Evolutionary conservation across 2,888 invertebrate species (phyloP), one percentile per base, ranked within the genome.

Genomic region (Alentia gelatinosa): DNA sequence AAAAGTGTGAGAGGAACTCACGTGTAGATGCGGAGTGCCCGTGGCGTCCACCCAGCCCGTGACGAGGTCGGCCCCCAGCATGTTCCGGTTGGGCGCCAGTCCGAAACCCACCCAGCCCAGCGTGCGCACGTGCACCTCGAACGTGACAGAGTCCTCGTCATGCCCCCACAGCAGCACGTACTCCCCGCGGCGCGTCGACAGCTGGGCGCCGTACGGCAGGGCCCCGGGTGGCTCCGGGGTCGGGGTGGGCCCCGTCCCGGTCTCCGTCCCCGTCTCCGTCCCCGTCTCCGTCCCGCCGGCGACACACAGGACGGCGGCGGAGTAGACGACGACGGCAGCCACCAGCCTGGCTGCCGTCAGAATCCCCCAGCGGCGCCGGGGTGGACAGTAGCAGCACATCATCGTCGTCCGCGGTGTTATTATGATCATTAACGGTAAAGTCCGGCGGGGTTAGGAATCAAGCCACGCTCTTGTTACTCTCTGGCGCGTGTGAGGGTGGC

Each of bases 91-190:
- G 33, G 86, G 50, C 4, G 90, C 75, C 30, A 90, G 37, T 0
- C 90, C 90, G 33, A 90, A 63, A 19, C 90, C 90, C 23, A 90
- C 63, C 90, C 90, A 90, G 15, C 90, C 90, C 37, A 23, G 89
- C n/a, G 90, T 90, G 0, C 30, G 39, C 35, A 90, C 90, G 33
- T 40, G 63, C 30, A 90, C 88, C 88, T 84, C 88, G 63, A 90
- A 90, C n/a, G 47, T 90, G 40, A 90, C 50, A 37, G 39, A 39
- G 23, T 35, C 3, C n/a, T 90, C 88, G 26, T 84, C 68, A 35
- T 88, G 50, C 37, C 83, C 68, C 90, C 90, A 90, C 37, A 5
- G 30, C 23, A 90, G 88, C 88, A 79, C 23, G 56, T 90, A 90
- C 84, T 47, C 90, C 26, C 47, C 35, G 33, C 86, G 26, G 47